These are phyloP conservation scores for Cephus pygmeus DNA, from an alignment of 2,888 invertebrate species.

Conservation along the genomic window DNA sequence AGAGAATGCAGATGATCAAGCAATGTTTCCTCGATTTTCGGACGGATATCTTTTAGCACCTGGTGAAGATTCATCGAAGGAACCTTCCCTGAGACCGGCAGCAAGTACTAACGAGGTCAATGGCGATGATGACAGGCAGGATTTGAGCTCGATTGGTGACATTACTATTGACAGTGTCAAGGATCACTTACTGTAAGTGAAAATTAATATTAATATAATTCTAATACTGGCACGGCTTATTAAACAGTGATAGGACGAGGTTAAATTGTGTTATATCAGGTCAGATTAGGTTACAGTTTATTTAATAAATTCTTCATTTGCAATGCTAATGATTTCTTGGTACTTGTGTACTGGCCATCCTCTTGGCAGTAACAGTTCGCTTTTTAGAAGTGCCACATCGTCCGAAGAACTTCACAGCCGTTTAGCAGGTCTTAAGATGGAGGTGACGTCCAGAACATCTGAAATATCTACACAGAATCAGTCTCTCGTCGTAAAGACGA, in stretches of 20 bases:
- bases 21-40: slow-evolving; percentile 17
- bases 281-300: not conserved
- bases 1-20: not conserved
- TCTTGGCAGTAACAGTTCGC: slow-evolving; percentile 62
- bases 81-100: slow-evolving; percentile 54
- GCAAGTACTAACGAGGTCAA: slow-evolving; percentile 63
- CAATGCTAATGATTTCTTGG: not conserved
- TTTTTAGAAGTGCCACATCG: slow-evolving; percentile 63
- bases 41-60: slow-evolving; percentile 53
- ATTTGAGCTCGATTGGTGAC: slow-evolving; percentile 78
- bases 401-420: slow-evolving; percentile 62
- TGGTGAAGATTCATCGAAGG: slow-evolving; percentile 57
- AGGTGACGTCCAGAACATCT: slow-evolving; percentile 62
- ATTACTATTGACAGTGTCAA: slow-evolving; percentile 95
- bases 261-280: not conserved
- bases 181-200: slow-evolving; percentile 77
- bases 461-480: slow-evolving; percentile 63
- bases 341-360: slow-evolving; percentile 19
- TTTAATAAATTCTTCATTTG: slow-evolving; percentile 8
- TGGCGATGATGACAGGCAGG: slow-evolving; percentile 68
- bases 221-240: not conserved
- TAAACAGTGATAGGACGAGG: not conserved
- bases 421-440: slow-evolving; percentile 62
- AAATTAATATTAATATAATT: not conserved
- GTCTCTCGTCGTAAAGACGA: slow-evolving; percentile 55